Conservation (phyloP, 2,113 vertebrate genomes). For the Lepisosteus osseus region DNA sequence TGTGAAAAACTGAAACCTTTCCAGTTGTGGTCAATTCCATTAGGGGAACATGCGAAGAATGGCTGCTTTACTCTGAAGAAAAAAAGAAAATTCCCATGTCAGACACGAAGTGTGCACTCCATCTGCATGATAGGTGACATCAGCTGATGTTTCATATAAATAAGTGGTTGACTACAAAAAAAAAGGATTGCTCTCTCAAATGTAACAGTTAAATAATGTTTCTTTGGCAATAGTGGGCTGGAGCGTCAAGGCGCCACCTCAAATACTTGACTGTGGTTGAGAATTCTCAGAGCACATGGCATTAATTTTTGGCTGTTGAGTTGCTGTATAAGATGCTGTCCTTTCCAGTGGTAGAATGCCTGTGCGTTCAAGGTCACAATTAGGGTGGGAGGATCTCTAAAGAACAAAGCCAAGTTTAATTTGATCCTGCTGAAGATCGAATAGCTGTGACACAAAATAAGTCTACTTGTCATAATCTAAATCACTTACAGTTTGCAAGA, state of each 20-base stretch:
- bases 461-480: conserved; percentile 29
- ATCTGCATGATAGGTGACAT: conserved; percentile 69
- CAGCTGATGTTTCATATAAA: conserved; percentile 50
- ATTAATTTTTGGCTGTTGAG: conserved; percentile 83
- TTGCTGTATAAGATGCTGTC: conserved; percentile 75
- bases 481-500: conserved; percentile 53
- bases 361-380: conserved; percentile 72
- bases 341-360: conserved; percentile 75
- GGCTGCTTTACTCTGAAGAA: conserved; percentile 51
- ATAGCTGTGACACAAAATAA: conserved; percentile 43
- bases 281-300: conserved; percentile 85
- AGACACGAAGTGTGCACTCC: conserved; percentile 40
- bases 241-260: conserved; percentile 90
- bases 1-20: conserved; percentile 66
- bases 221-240: conserved; percentile 83
- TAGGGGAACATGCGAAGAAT: conserved; percentile 46
- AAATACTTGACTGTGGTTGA: conserved; percentile 87
- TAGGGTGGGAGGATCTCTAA: conserved; percentile 58
- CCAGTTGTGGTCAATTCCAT: conserved; percentile 72
- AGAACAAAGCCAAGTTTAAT: conserved; percentile 41
- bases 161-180: conserved; percentile 63
- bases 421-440: conserved; percentile 43
- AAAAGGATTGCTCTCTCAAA: conserved; percentile 80
- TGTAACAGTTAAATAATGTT: conserved; percentile 80
- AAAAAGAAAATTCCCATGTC: conserved; percentile 51